phyloP scores from a whole-genome alignment of 2,888 invertebrate genomes.

The Rhopalosiphum nymphaeae region DNA sequence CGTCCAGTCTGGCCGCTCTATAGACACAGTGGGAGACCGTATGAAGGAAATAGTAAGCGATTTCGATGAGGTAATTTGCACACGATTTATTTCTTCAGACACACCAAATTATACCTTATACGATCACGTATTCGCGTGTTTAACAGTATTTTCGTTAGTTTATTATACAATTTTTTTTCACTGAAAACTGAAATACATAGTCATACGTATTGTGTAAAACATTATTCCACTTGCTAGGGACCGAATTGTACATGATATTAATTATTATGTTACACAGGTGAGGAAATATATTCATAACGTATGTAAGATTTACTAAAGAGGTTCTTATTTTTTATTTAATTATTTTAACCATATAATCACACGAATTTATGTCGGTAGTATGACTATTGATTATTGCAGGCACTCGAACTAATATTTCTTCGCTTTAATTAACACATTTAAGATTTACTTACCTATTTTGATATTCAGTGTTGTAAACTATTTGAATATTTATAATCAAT shows the following conservation, averaged over 20 bases:
- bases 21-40: constrained; percentile 85
- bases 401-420: neutral
- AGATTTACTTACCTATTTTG: neutral
- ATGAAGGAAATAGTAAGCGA: constrained; percentile 88
- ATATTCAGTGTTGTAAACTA: constrained; percentile 3
- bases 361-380: neutral
- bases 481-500: neutral
- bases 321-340: neutral
- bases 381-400: neutral
- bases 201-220: neutral
- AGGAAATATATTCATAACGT: neutral
- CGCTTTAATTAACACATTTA: neutral
- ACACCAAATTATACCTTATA: neutral
- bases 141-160: constrained; percentile 14
- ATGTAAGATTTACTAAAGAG: neutral
- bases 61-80: constrained; percentile 78
- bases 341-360: neutral
- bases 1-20: constrained; percentile 76
- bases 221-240: neutral
- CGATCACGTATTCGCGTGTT: constrained; percentile 14
- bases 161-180: neutral
- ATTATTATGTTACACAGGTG: neutral
- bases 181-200: neutral
- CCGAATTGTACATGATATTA: neutral
- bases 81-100: constrained; percentile 44